Conservation (phyloP, 2,888 invertebrate species). For the Rhagophthalmus giganteus region DNA sequence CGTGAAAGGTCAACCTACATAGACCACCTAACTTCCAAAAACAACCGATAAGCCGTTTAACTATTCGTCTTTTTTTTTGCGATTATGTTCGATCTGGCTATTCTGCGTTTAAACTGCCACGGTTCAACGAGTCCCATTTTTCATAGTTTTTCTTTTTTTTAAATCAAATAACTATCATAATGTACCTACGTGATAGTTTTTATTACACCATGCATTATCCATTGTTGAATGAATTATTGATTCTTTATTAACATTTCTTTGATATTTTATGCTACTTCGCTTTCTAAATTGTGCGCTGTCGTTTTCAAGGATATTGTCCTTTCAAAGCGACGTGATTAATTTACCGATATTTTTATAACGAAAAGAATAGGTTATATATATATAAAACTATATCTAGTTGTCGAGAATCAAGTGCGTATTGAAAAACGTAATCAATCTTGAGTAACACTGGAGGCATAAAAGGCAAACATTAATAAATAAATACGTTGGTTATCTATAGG, state of each 20-base stretch:
- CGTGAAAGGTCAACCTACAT: conserved; percentile 9
- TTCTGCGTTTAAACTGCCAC: conserved; percentile 33
- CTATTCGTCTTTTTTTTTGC: too few relatives aligned
- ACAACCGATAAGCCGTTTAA: conserved; percentile 29
- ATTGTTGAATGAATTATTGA: conserved; percentile 3
- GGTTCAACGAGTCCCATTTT: conserved; percentile 30
- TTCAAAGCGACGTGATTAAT: too few relatives aligned
- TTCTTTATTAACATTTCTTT: neutral
- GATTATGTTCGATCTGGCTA: too few relatives aligned
- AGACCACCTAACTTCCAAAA: conserved; percentile 26
- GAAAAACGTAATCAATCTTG: too few relatives aligned
- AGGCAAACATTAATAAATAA: too few relatives aligned
- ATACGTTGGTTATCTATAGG: too few relatives aligned
- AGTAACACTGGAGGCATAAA: too few relatives aligned
- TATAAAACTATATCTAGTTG: too few relatives aligned
- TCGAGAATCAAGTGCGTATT: too few relatives aligned
- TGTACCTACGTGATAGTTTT: neutral
- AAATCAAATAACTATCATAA: neutral
- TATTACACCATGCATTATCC: conserved; percentile 3
- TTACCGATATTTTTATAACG: too few relatives aligned
- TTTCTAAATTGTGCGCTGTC: neutral
- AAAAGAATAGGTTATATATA: too few relatives aligned
- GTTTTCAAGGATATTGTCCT: neutral
- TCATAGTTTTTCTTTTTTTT: conserved; percentile 30
- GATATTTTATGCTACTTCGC: neutral